A percentile compares a stretch with the other conserved stretches of the same genome.
Evolutionary conservation across 2,888 invertebrate species (phyloP).

Genomic region (Phalera bucephala): DNA sequence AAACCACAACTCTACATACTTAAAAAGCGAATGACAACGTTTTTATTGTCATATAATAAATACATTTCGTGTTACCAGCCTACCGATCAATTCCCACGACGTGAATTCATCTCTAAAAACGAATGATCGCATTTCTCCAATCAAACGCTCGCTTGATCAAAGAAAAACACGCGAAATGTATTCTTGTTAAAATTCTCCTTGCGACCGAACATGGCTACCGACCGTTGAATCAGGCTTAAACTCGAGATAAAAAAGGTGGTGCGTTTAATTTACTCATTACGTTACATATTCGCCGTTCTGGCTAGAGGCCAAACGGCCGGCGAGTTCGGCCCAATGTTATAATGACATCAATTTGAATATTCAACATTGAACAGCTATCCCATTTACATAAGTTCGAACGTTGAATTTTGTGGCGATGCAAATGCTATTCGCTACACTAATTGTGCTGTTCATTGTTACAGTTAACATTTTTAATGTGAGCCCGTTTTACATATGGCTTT

Average conservation of each 20-base stretch:
- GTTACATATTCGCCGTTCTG: constrained; percentile 68
- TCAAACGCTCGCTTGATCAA: constrained; percentile 27
- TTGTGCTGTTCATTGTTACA: constrained; percentile 67
- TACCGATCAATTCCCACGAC: not conserved
- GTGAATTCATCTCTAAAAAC: constrained; percentile 18
- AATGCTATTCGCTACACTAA: constrained; percentile 73
- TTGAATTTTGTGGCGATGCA: constrained; percentile 78
- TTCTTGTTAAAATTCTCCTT: constrained; percentile 40
- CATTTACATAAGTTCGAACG: constrained; percentile 81
- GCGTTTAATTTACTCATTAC: constrained; percentile 78
- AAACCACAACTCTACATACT: no score
- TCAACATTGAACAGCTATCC: constrained; percentile 79
- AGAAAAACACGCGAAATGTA: constrained; percentile 35
- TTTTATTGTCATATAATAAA: no score
- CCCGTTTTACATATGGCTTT: constrained; percentile 24
- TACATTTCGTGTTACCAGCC: no score
- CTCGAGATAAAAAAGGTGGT: constrained; percentile 57
- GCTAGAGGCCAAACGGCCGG: constrained; percentile 75
- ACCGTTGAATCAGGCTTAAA: constrained; percentile 40
- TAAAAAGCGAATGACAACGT: no score
- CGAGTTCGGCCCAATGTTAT: constrained; percentile 76
- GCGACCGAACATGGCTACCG: constrained; percentile 36
- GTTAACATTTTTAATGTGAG: constrained; percentile 42
- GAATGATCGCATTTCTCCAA: constrained; percentile 26
- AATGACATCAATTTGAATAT: constrained; percentile 84